Evolutionary conservation across 2,888 invertebrate species (phyloP).

Genomic region (Idaea biselata): DNA sequence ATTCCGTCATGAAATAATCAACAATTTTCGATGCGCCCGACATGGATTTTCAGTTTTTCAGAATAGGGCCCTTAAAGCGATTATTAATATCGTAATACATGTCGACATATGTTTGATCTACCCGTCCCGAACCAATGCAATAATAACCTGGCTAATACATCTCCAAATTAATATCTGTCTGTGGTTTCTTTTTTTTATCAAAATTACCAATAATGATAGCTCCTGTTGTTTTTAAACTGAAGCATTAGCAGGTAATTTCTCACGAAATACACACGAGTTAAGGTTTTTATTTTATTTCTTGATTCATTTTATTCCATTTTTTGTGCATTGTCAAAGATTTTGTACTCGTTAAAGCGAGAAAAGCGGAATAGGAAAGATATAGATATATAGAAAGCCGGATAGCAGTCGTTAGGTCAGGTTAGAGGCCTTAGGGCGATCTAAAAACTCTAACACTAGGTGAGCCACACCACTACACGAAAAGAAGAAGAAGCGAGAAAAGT

Average conservation of each 20-base stretch:
- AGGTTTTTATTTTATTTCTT: neutral
- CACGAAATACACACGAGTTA: neutral
- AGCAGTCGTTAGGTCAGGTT: no score
- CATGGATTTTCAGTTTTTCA: no score
- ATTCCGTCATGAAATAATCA: no score
- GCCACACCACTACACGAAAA: no score
- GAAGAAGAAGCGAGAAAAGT: no score
- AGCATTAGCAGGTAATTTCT: neutral
- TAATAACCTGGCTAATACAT: neutral
- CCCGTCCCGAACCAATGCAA: neutral
- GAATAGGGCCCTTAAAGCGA: neutral
- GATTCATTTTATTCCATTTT: neutral
- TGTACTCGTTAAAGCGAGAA: conserved; percentile 13
- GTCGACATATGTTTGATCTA: neutral
- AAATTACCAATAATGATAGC: neutral
- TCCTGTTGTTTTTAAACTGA: neutral
- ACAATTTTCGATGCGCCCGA: no score
- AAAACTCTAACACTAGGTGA: no score
- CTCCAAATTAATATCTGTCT: neutral
- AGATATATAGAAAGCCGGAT: no score
- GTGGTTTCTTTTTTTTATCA: neutral
- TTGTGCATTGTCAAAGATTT: neutral
- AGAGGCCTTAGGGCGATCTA: no score
- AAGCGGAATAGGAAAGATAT: conserved; percentile 19
- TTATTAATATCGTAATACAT: neutral